phyloP scores from a whole-genome alignment of 1,140 invertebrate genomes.

The Aphaenogaster ashmeadi region DNA sequence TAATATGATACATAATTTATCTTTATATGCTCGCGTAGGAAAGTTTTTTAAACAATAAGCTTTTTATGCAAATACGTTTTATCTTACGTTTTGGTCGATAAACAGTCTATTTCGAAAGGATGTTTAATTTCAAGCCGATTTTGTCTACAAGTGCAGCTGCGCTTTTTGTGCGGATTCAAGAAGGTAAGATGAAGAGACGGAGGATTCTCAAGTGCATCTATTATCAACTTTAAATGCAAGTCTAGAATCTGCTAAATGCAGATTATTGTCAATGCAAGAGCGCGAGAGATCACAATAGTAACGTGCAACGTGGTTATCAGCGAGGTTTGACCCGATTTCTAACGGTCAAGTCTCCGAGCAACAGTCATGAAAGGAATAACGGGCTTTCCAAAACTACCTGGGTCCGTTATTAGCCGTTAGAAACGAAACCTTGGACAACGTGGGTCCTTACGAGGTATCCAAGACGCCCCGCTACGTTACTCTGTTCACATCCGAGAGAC shows the following conservation, averaged over 20 bases:
- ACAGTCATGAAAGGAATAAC: constrained; percentile 79
- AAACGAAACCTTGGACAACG: constrained; percentile 78
- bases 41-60: not conserved
- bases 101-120: constrained; percentile 10
- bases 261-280: constrained; percentile 25
- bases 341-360: constrained; percentile 71
- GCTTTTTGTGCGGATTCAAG: not conserved
- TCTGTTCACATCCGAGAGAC: constrained; percentile 1
- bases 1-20: not conserved
- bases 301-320: constrained; percentile 56
- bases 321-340: constrained; percentile 78
- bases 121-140: not conserved
- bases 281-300: constrained; percentile 2
- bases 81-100: not conserved
- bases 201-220: not conserved
- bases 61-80: not conserved
- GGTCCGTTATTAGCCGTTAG: constrained; percentile 83
- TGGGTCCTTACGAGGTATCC: not conserved
- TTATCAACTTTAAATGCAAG: not conserved
- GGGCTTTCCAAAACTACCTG: constrained; percentile 81
- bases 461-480: not conserved
- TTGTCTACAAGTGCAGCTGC: no score
- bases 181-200: not conserved
- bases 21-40: not conserved
- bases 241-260: not conserved